phyloP scores from a whole-genome alignment of 2,113 vertebrate species.

The Nerophis lumbriciformis region DNA sequence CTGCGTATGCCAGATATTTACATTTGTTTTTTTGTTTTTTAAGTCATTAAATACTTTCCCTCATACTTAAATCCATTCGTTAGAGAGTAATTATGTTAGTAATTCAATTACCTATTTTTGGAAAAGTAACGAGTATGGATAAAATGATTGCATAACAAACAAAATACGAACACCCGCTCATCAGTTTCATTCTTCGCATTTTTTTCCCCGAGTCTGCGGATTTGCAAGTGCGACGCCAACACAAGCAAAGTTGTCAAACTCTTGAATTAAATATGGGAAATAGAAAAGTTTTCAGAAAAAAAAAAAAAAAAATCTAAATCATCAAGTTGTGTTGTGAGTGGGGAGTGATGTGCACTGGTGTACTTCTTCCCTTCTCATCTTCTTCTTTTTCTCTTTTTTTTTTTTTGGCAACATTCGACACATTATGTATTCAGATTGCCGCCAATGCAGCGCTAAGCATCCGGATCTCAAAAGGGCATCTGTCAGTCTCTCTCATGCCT shows the following conservation, averaged over 20 bases:
- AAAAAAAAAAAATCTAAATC: not conserved
- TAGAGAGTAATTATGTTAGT: no score
- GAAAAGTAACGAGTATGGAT: no score
- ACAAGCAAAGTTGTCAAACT: not conserved
- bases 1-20: no score
- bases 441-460: conserved; percentile 20
- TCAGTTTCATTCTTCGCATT: not conserved
- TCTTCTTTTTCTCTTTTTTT: not conserved
- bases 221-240: not conserved
- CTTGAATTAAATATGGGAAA: not conserved
- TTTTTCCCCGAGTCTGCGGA: not conserved
- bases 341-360: not conserved
- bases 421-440: conserved; percentile 21
- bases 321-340: not conserved
- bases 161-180: no score
- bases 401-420: conserved; percentile 10
- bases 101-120: no score
- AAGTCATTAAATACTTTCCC: no score
- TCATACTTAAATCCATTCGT: no score
- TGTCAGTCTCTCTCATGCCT: conserved; percentile 40
- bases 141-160: not conserved
- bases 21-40: no score
- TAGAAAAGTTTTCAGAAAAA: not conserved
- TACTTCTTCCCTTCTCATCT: not conserved
- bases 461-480: conserved; percentile 44